Base-by-base conservation (phyloP, 2,113 vertebrate genomes). In the Cervus canadensis region DNA sequence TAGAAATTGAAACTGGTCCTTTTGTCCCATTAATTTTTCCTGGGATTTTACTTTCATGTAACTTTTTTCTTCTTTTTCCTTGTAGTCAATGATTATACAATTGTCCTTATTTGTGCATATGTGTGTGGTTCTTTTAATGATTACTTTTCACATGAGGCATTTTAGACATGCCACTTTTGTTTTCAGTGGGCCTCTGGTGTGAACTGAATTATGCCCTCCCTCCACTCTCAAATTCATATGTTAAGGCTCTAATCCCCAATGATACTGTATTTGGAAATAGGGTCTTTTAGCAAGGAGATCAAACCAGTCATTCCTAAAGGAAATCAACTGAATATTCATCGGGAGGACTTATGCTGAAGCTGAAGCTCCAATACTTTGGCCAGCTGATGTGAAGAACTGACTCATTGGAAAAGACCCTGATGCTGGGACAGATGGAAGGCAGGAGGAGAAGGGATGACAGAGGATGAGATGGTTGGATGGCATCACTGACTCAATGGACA, bases 401-500 rank as follows among this genome's bases (percentile, higher is more conserved):
- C n/a, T 71, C 67, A 5, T 6, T 71, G n/a, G 9, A 36, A 71
- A 71, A 23, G n/a, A 40, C n/a, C n/a, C 19, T 40, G 67, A 40
- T 40, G n/a, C 67, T 71, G 67, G n/a, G 9, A 40, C 23, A 23
- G 67, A 40, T 0, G 40, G 67, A 71, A 23, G n/a, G 19, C n/a
- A 71, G 19, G n/a, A 71, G 64, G 64, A 36, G 19, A 71, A 71
- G n/a, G 5, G 19, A 5, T 0, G 1, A 13, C n/a, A 74, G 67
- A 74, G 10, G 67, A 74, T 74, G n/a, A 74, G n/a, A 40, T 40
- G n/a, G n/a, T 40, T 74, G 67, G 67, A 40, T 74, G 19, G 19
- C 19, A 74, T 74, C 10, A 74, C 15, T 0, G 2, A 23, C n/a
- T 40, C 19, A 0, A 13, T 13, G 36, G 36, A 74, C 36, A 3